Evolutionary conservation across 2,888 invertebrate genomes (phyloP).

Genomic region (Sarcophaga caerulescens): DNA sequence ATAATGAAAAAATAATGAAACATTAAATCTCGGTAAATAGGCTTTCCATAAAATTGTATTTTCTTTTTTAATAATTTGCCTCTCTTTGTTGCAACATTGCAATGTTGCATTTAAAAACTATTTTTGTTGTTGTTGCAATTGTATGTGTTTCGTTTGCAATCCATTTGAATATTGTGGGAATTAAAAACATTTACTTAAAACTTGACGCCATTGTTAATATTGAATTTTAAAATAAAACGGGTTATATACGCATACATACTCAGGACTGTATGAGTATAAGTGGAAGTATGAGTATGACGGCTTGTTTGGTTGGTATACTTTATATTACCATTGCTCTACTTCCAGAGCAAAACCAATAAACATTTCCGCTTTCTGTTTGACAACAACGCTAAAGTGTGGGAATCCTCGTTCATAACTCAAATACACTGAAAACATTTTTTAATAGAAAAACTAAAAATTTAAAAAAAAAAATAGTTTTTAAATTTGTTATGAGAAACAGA

Average conservation of each 20-base stretch:
- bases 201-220: slow-evolving; percentile 42
- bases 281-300: neutral
- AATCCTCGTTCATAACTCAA: slow-evolving; percentile 40
- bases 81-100: too few species aligned
- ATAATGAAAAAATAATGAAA: too few species aligned
- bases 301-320: slow-evolving; percentile 5
- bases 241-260: neutral
- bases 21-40: too few species aligned
- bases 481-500: too few species aligned
- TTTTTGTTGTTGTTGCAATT: neutral
- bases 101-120: too few species aligned
- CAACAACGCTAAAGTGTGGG: slow-evolving; percentile 44
- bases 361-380: slow-evolving; percentile 56
- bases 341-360: slow-evolving; percentile 60
- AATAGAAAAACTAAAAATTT: neutral
- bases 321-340: slow-evolving; percentile 54
- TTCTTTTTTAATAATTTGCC: too few species aligned
- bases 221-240: slow-evolving; percentile 17
- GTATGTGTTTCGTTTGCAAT: neutral
- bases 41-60: too few species aligned
- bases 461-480: too few species aligned
- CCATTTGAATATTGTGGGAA: slow-evolving; percentile 11
- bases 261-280: too few species aligned
- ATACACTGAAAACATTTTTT: slow-evolving; percentile 3
- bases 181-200: slow-evolving; percentile 28